Conservation (phyloP, 2,797 vertebrate species). For the Muraenolepis orangiensis region DNA sequence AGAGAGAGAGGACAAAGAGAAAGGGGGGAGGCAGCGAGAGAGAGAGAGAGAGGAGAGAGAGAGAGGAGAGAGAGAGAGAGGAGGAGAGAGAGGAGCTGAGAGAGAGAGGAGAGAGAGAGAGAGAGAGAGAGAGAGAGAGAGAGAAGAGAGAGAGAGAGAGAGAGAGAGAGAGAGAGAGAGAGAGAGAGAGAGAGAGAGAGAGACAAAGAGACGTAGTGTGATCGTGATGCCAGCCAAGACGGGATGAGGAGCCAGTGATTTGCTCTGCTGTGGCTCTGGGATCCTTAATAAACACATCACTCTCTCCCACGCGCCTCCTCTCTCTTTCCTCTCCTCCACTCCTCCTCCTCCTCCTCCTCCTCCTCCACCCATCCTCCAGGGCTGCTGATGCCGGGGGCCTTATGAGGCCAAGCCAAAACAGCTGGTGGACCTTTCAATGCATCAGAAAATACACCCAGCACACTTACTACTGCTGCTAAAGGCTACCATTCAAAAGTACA, state of each 20-base stretch:
- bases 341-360: slow-evolving; percentile 21
- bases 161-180: not conserved
- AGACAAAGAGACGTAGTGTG: slow-evolving; percentile 9
- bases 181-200: slow-evolving; percentile 15
- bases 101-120: slow-evolving; percentile 10
- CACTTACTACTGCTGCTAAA: not conserved
- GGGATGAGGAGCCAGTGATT: slow-evolving; percentile 58
- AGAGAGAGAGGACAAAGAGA: too few relatives aligned
- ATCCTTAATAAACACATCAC: slow-evolving; percentile 70
- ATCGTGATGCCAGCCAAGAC: slow-evolving; percentile 17
- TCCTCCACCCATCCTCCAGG: not conserved
- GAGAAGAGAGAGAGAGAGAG: not conserved
- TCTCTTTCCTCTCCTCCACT: slow-evolving; percentile 21
- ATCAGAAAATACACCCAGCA: not conserved
- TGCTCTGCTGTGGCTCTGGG: slow-evolving; percentile 66
- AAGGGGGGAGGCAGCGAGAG: too few relatives aligned
- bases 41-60: not conserved
- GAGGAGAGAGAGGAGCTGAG: slow-evolving; percentile 21
- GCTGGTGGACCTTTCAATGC: slow-evolving; percentile 29
- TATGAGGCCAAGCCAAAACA: not conserved
- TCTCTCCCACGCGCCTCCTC: slow-evolving; percentile 11
- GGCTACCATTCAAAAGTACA: not conserved
- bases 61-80: not conserved
- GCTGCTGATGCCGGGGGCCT: not conserved
- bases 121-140: too few relatives aligned